Base-by-base conservation (phyloP, 2,113 vertebrate species). In the Pycnonotus jocosus region DNA sequence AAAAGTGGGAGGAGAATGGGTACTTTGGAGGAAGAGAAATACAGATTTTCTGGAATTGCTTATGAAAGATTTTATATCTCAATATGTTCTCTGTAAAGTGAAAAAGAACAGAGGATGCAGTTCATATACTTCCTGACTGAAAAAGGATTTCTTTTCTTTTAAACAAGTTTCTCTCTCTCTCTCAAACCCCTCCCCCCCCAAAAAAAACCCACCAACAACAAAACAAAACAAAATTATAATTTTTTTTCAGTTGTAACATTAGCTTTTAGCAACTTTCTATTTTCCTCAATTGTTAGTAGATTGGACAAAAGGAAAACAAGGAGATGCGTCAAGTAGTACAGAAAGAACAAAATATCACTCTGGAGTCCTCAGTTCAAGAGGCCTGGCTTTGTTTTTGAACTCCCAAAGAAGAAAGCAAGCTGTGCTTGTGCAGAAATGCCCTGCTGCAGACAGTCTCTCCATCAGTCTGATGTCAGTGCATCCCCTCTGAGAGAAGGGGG, bases 241-340 rank as follows among this genome's bases (percentile, higher is more conserved):
- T 23, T 74, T 35, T 89, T 85, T 82, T n/a, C 15, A 73, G 11
- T 15, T 68, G 22, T 44, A 86, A 80, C 15, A 37, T n/a, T 51
- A 73, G 28, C 25, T 83, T 84, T 92, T 35, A 80, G 31, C 42
- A 87, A 57, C 35, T 90, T 50, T 22, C 3, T 47, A n/a, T 69
- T 78, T 92, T 85, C 24, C 61, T 42, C 33, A 71, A 51, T 66
- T 81, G 56, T 68, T 74, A 38, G 16, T 61, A 28, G 17, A 73
- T 5, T 82, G 47, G 47, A 76, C 27, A 86, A 88, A 74, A 22
- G 12, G 22, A 88, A 88, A 72, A 8, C 11, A 79, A 95, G 35
- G 14, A 38, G 15, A 68, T 40, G 17, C 22, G 12, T n/a, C 69
- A 76, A 0, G 0, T 31, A 66, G 23, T 25, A 68, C 22, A 72